Percentiles rank a stretch among this genome's conserved stretches.
phyloP scores from a whole-genome alignment of 53 echinoderm and acorn worm genomes.

The Astropecten irregularis region DNA sequence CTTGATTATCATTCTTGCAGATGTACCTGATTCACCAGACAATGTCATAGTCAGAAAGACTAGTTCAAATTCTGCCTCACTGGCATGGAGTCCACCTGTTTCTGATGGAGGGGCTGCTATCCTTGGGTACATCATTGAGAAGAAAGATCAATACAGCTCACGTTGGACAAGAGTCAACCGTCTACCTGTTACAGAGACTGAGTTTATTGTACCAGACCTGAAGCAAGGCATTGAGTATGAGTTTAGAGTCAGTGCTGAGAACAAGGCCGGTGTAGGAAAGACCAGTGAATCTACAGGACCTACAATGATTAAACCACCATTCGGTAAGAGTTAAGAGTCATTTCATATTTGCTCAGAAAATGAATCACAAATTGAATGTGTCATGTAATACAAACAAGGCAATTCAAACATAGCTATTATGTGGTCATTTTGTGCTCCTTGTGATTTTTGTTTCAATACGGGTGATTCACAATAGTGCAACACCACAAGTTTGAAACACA shows the following conservation, averaged over 20 bases:
- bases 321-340: too few species aligned
- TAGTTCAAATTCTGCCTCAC: slow-evolving; percentile 70
- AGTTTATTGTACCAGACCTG: slow-evolving; percentile 68
- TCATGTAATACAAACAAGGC: too few species aligned
- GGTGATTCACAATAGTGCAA: too few species aligned
- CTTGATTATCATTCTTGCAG: slow-evolving; percentile 17
- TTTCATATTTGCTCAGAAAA: too few species aligned
- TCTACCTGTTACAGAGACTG: slow-evolving; percentile 52
- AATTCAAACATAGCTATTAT: too few species aligned
- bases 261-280: slow-evolving; percentile 83
- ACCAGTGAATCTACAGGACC: slow-evolving; percentile 85
- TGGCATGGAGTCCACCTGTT: slow-evolving; percentile 79
- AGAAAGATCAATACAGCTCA: slow-evolving; percentile 84
- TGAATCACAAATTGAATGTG: too few species aligned
- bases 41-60: slow-evolving; percentile 63
- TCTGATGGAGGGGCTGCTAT: slow-evolving; percentile 89
- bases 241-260: slow-evolving; percentile 93
- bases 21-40: slow-evolving; percentile 87
- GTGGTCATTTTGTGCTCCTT: too few species aligned
- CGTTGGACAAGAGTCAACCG: slow-evolving; percentile 86
- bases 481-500: too few species aligned
- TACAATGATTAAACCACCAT: slow-evolving; percentile 83
- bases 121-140: slow-evolving; percentile 88
- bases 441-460: too few species aligned
- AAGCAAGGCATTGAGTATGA: slow-evolving; percentile 89